Base-by-base conservation (phyloP, 2,797 vertebrate genomes). In the Acrossocheilus wenchowensis region DNA sequence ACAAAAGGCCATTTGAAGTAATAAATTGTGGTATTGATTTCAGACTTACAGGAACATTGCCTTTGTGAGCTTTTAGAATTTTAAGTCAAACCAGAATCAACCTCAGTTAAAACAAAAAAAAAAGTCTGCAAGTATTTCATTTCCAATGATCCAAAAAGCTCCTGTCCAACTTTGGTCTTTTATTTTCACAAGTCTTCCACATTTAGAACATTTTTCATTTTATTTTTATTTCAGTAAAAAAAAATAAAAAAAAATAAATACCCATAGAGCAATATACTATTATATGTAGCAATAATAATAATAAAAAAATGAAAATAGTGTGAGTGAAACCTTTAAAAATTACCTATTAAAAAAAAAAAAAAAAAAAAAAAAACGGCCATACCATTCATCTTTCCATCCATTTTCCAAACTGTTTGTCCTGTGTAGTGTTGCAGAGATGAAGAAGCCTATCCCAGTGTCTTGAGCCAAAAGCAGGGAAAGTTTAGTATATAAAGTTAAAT, bases 1-100 rank as follows among this genome's bases (percentile, higher is more conserved):
- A 80, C n/a, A 64, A 30, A 64, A 34, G 60, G 41, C 64, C 1
- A 66, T 80, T 64, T 45, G 39, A 41, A 21, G 36, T 79, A 62
- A 80, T 64, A 45, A 6, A 71, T 82, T 71, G 30, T 36, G 48
- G 6, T 71, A 82, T 71, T 69, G 80, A 82, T 71, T 82, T 71
- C 54, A 82, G 66, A 54, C 34, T 71, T 11, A 50, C 30, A 81
- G 12, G 43, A 81, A 1, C 9, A 81, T 23, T 50, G 41, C 57
- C 41, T 50, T 68, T 36, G 43, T 17, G 77, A 26, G 79, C 36
- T 10, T 81, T 68, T 8, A 66, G 15, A 34, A 19, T 57, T 17
- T 41, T 26, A 57, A 57, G 15, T 43, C 15, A 82, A 54, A 72
- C 8, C 8, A 43, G 34, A 17, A 50, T 69, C 30, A 82, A 26